phyloP scores from a whole-genome alignment of 1,140 invertebrate genomes.

The Aphidius ervi region DNA sequence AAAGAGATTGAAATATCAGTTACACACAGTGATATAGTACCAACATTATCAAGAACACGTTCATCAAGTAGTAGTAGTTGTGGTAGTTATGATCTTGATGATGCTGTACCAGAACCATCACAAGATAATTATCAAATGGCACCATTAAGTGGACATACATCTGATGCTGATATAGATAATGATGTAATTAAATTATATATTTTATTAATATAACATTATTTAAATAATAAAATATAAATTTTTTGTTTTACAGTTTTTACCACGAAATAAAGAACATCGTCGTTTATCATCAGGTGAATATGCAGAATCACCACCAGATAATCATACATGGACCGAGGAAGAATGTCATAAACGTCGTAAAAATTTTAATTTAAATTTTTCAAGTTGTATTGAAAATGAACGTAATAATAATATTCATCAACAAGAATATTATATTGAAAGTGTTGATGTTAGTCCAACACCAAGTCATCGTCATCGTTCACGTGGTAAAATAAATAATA shows the following conservation, averaged over 20 bases:
- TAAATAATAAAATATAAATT: not conserved
- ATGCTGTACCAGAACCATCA: constrained; percentile 41
- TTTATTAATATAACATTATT: too few relatives aligned
- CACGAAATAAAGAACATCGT: constrained; percentile 50
- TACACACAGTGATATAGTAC: constrained; percentile 31
- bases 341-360: constrained; percentile 63
- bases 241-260: not conserved
- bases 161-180: constrained; percentile 40
- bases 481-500: constrained; percentile 42
- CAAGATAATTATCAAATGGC: constrained; percentile 33
- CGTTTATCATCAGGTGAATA: constrained; percentile 77
- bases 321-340: constrained; percentile 60
- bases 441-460: constrained; percentile 54
- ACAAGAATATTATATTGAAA: constrained; percentile 46
- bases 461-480: constrained; percentile 51
- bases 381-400: constrained; percentile 53
- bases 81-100: constrained; percentile 54
- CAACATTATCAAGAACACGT: constrained; percentile 39
- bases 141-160: constrained; percentile 32
- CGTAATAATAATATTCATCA: constrained; percentile 26
- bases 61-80: constrained; percentile 55
- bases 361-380: constrained; percentile 67
- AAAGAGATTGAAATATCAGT: constrained; percentile 40
- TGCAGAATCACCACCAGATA: constrained; percentile 71
- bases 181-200: constrained; percentile 35